phyloP scores from a whole-genome alignment of 1,140 invertebrate species.

The Asbolus verrucosus region DNA sequence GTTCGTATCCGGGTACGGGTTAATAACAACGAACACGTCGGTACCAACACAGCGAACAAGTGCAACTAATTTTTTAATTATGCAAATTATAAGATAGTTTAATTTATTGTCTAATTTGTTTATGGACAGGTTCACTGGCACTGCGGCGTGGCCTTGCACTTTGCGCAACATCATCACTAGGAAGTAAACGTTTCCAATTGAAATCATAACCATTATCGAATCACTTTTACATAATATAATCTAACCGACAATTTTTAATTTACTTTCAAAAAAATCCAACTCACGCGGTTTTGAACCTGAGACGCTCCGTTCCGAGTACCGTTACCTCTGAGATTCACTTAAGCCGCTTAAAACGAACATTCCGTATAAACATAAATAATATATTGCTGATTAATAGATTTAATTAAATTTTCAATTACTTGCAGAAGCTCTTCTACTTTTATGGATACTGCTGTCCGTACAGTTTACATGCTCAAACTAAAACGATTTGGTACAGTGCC shows the following conservation, averaged over 20 bases:
- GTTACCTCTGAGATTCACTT: constrained; percentile 1
- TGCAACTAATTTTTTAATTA: constrained; percentile 30
- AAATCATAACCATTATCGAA: too few species aligned
- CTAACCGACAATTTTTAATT: too few species aligned
- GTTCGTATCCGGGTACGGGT: constrained; percentile 26
- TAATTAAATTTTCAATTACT: constrained; percentile 37
- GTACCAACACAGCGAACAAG: constrained; percentile 12
- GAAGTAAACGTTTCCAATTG: too few species aligned
- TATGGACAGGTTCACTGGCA: background rate
- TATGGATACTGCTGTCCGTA: too few species aligned
- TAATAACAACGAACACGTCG: background rate
- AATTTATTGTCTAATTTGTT: constrained; percentile 10
- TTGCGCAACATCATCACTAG: background rate
- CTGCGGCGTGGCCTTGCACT: background rate
- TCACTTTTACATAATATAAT: too few species aligned
- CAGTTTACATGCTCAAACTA: too few species aligned
- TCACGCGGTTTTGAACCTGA: background rate
- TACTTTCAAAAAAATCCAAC: background rate
- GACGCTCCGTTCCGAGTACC: constrained; percentile 7
- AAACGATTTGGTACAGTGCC: too few species aligned
- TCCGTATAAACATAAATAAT: constrained; percentile 15
- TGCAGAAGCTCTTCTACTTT: constrained; percentile 2
- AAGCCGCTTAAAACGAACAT: constrained; percentile 6
- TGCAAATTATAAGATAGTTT: constrained; percentile 9
- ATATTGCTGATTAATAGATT: constrained; percentile 37